Evolutionary conservation across 1,140 invertebrate species (phyloP), one percentile per base, ranked within the genome.

Genomic region (Drosophila rufa): DNA sequence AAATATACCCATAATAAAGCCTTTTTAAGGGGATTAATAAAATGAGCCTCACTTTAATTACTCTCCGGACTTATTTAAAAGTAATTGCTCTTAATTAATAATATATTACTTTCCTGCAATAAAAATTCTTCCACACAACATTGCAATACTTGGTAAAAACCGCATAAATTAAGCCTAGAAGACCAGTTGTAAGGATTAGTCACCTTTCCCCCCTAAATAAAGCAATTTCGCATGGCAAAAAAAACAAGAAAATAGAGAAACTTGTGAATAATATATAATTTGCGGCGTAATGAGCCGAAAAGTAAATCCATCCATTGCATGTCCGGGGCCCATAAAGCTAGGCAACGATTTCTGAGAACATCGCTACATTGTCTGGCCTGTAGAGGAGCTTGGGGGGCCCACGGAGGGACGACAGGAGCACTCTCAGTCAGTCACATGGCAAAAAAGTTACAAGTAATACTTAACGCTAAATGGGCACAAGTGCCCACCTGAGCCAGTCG

Each of bases 401-500:
- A 36, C 22, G 33, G 36, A 12, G 42, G 58, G 42, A 40, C 36
- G 46, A 42, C 43, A 60, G 56, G 64, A 61, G 40, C 47, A 76
- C 80, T 83, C 75, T 75, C 74, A 78, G 68, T 85, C 82, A 84
- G 82, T 84, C 82, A 84, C 82, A 86, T 85, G 82, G 82, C 82
- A 85, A 78, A 85, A 53, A 89, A 86, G 80, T 89, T 86, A 86
- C 83, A 86, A 86, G 83, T 86, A 86, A 86, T 86, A 86, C 83
- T 86, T 89, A 86, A 79, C 76, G 48, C 71, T 86, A 86, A 86
- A 86, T 86, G 83, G 83, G 83, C 76, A 77, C 83, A 86, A 86
- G 83, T 86, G 83, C 53, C 74, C 74, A 64, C 60, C 58, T 74
- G 83, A 80, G 75, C 64, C 73, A 66, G 55, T 51, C 33, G 25